A percentile compares a stretch with the other conserved stretches of the same genome.
phyloP scores from a whole-genome alignment of 2,888 invertebrate species.

The Plemyria rubiginata region DNA sequence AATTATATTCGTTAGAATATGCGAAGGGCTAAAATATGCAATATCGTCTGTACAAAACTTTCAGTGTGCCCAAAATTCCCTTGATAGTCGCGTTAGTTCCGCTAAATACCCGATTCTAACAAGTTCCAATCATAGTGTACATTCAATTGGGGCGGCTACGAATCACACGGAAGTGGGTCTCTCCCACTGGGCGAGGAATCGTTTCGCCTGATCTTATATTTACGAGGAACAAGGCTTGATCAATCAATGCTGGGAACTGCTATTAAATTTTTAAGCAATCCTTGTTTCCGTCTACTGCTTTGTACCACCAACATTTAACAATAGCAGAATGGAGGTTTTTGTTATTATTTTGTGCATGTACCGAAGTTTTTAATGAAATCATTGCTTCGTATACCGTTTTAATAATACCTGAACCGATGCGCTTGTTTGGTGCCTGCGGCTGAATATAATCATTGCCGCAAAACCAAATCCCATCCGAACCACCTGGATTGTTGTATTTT shows the following conservation, averaged over 20 bases:
- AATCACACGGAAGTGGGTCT: constrained; percentile 26
- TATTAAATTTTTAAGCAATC: constrained; percentile 29
- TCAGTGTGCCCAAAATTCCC: background rate
- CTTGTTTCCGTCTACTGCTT: constrained; percentile 8
- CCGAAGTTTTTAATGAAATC: background rate
- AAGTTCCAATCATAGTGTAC: constrained; percentile 17
- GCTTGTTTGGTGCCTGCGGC: too few relatives aligned
- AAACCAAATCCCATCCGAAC: too few relatives aligned
- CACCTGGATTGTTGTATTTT: too few relatives aligned
- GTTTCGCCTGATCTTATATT: constrained; percentile 32
- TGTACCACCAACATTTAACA: background rate
- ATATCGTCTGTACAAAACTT: background rate
- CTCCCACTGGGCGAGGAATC: constrained; percentile 26
- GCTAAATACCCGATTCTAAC: constrained; percentile 13
- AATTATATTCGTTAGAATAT: too few relatives aligned
- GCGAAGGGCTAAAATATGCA: background rate
- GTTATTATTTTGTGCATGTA: background rate
- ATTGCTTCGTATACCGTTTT: too few relatives aligned
- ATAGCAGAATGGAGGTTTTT: background rate
- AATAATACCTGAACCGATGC: too few relatives aligned
- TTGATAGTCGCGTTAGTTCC: constrained; percentile 11
- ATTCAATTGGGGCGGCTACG: constrained; percentile 17
- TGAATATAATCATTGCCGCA: too few relatives aligned
- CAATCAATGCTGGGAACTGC: constrained; percentile 28
- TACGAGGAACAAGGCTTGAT: constrained; percentile 32